These are phyloP conservation scores for Laodelphax striatellus DNA, from an alignment of 1,140 invertebrate genomes.

Conservation along the genomic window DNA sequence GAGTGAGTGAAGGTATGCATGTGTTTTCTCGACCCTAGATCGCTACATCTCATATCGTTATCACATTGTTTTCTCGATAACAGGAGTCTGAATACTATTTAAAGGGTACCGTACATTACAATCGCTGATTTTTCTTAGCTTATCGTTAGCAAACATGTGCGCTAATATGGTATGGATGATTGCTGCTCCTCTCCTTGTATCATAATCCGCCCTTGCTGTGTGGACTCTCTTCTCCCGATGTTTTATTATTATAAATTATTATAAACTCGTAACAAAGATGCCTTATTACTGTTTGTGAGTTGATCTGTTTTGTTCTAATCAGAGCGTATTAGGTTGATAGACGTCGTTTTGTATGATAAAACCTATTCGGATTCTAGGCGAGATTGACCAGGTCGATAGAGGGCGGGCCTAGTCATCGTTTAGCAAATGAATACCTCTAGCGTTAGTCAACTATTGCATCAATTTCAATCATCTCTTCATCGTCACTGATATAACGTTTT, in stretches of 20 bases:
- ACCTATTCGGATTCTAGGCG: too few relatives aligned
- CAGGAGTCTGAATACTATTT: too few relatives aligned
- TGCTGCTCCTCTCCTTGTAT: constrained; percentile 1
- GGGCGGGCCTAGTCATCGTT: too few relatives aligned
- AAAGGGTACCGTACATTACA: too few relatives aligned
- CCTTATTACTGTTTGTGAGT: constrained; percentile 27
- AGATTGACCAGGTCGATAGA: too few relatives aligned
- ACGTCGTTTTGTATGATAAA: too few relatives aligned
- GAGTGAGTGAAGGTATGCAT: constrained; percentile 6
- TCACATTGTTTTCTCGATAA: constrained; percentile 11
- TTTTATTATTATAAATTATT: constrained; percentile 18
- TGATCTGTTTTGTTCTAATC: constrained; percentile 17
- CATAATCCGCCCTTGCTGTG: background rate
- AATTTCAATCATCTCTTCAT: too few relatives aligned
- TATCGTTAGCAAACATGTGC: background rate
- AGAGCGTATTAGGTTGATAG: background rate
- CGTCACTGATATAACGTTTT: too few relatives aligned
- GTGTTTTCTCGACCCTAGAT: background rate
- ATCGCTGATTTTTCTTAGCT: background rate
- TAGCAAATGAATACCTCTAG: too few relatives aligned
- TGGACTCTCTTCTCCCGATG: constrained; percentile 13
- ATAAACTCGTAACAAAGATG: constrained; percentile 22
- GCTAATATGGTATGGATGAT: background rate
- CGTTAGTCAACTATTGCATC: too few relatives aligned
- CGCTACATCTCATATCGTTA: background rate